These are phyloP conservation scores for Tinea semifulvella DNA, from an alignment of 2,888 invertebrate species.

Conservation along the genomic window DNA sequence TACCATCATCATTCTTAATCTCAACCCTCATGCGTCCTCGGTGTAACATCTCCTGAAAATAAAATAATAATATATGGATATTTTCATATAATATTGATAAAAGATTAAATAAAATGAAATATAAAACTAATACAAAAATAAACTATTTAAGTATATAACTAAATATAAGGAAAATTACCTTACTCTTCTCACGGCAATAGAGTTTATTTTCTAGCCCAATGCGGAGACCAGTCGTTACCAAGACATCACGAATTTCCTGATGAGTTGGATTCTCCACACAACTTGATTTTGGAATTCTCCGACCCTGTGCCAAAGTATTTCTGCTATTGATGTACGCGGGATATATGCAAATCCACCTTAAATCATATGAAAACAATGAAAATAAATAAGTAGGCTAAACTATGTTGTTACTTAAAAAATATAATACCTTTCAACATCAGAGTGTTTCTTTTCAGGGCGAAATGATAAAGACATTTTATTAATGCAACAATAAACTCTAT, in stretches of 20 bases:
- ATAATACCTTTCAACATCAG: constrained; percentile 65
- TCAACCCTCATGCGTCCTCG: constrained; percentile 94
- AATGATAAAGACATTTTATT: background rate
- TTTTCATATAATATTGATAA: no score
- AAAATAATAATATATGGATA: background rate
- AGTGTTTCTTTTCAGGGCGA: constrained; percentile 79
- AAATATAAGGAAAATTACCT: constrained; percentile 47
- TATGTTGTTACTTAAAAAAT: constrained; percentile 8
- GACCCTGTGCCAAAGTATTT: constrained; percentile 89
- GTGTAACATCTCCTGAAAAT: constrained; percentile 75
- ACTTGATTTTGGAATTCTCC: constrained; percentile 82
- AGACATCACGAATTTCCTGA: constrained; percentile 93
- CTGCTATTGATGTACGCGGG: constrained; percentile 96
- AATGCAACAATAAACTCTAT: no score
- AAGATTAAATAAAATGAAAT: no score
- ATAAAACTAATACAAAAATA: background rate
- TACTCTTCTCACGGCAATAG: constrained; percentile 90
- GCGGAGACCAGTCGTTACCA: constrained; percentile 82
- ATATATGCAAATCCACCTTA: constrained; percentile 95
- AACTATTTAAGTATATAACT: background rate
- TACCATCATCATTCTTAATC: constrained; percentile 89
- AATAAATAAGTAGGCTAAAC: constrained; percentile 12
- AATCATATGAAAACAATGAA: constrained; percentile 18
- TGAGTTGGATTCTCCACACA: constrained; percentile 96
- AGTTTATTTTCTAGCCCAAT: constrained; percentile 93